Base-by-base conservation (phyloP, 2,113 vertebrate species). In the Rhodinocichla rosea region DNA sequence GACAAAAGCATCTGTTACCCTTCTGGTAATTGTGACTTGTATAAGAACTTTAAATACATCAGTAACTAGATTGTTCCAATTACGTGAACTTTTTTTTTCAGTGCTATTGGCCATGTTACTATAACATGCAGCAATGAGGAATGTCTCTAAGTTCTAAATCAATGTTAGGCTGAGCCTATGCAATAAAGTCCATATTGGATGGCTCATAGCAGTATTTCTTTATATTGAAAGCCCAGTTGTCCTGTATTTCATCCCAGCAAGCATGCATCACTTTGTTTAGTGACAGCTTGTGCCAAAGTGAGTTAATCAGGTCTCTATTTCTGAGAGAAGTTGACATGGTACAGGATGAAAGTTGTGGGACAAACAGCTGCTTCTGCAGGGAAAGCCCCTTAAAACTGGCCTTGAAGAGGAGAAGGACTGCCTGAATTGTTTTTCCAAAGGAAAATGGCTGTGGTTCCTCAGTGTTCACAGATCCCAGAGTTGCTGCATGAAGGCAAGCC, bases 1-100 rank as follows among this genome's bases (percentile, higher is more conserved):
- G 39, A 86, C 55, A 93, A 94, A 95, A 87, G 75, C 70, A 95
- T 45, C 68, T 87, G 32, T 91, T 94, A 60, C 16, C 28, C 14
- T 49, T 96, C 63, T 92, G 76, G 76, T 76, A 85, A 89, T 13
- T 73, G 20, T 60, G 24, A 76, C 67, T 95, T 49, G 13, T 26
- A 22, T 16, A 94, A 33, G 71, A 93, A 26, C 30, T 21, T 63
- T 15, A 85, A 87, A 84, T 62, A 57, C 7, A 30, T 56, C 24
- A 32, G 11, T 63, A 83, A 55, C 23, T 78, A 3, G 24, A 69
- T 92, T 91, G 83, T 67, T 52, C 32, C 13, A 27, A 53, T 11
- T 67, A 70, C 42, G 12, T 52, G n/a, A 74, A 14, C 3, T 6
- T 24, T 87, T 26, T 82, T 32, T 87, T 92, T 57, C 26, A 37